Percentiles rank a stretch among this genome's conserved stretches.
Conservation (phyloP, 2,888 invertebrate genomes). For the Hemaris fuciformis region DNA sequence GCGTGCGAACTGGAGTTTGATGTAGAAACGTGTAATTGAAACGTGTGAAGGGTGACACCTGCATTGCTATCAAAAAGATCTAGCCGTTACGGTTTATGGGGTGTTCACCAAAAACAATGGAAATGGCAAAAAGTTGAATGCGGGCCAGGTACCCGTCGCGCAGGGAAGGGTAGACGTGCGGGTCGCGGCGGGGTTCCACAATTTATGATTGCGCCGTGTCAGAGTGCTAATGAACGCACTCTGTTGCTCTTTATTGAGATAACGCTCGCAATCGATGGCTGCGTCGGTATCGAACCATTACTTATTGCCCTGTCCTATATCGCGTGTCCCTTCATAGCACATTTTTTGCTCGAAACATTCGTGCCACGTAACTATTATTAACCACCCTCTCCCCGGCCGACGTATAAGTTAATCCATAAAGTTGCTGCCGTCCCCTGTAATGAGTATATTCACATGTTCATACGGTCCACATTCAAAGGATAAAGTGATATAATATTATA, state of each 20-base stretch:
- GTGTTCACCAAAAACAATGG: conserved; percentile 75
- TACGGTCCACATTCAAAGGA: conserved; percentile 39
- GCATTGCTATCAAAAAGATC: conserved; percentile 70
- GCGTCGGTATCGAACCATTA: conserved; percentile 63
- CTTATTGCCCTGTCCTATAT: conserved; percentile 68
- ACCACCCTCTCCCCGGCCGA: conserved; percentile 43
- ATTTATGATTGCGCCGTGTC: conserved; percentile 80
- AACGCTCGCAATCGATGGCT: conserved; percentile 71
- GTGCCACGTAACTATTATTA: conserved; percentile 70
- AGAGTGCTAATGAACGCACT: conserved; percentile 80
- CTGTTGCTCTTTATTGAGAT: conserved; percentile 80
- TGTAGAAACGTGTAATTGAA: conserved; percentile 65
- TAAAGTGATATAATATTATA: conserved; percentile 27
- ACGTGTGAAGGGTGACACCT: conserved; percentile 77
- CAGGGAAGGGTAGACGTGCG: conserved; percentile 66
- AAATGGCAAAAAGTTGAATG: conserved; percentile 76
- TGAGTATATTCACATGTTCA: conserved; percentile 44
- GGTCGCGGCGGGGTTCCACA: conserved; percentile 76
- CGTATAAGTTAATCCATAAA: conserved; percentile 59
- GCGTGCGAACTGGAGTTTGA: conserved; percentile 62
- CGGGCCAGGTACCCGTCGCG: conserved; percentile 62
- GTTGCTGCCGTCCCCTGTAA: conserved; percentile 44
- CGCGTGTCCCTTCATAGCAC: conserved; percentile 66
- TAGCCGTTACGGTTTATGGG: conserved; percentile 73
- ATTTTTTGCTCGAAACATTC: conserved; percentile 63